Evolutionary conservation across 2,113 vertebrate genomes (phyloP), one percentile per base, ranked within the genome.

Genomic region (Zingel zingel): DNA sequence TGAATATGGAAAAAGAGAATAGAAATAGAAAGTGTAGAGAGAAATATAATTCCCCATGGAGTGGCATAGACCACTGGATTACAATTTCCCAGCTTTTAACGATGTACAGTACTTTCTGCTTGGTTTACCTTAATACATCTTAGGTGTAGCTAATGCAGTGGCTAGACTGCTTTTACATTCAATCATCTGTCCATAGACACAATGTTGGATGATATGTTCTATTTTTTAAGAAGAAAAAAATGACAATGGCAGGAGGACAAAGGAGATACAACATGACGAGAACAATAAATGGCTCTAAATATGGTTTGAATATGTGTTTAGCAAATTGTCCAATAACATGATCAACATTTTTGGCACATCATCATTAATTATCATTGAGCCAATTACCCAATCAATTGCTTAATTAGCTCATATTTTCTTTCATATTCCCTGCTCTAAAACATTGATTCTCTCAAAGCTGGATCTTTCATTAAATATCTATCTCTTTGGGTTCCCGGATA

Each of bases 91-190:
- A 3, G 10, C 36, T 45, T 48, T 67, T 23, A 36, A 53, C 21
- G 47, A 64, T 23, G 16, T 30, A 43, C 39, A 43, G 39, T 43
- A 57, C 25, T 73, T 43, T 43, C 54, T 18, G 36, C 65, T 43
- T 75, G n/a, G 48, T 72, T 84, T 75, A 54, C 73, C 10, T 25
- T 75, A 45, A 89, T 70, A 73, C 48, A 73, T 75, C 47, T 51
- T 33, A 47, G 54, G 15, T 65, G 33, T 33, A 8, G 13, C 15
- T 56, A 39, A 56, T 70, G 33, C 30, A 18, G 7, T 43, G 0
- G 14, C 36, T 6, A 13, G 33, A 10, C 10, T 25, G 36, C 13
- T 36, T 39, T 48, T 56, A 16, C 16, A 27, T 6, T 3, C 2
- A 1, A 18, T 53, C 14, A 47, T n/a, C 0, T 47, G 25, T 62